Conservation (phyloP, 2,113 vertebrate species). For the Mesitornis unicolor region DNA sequence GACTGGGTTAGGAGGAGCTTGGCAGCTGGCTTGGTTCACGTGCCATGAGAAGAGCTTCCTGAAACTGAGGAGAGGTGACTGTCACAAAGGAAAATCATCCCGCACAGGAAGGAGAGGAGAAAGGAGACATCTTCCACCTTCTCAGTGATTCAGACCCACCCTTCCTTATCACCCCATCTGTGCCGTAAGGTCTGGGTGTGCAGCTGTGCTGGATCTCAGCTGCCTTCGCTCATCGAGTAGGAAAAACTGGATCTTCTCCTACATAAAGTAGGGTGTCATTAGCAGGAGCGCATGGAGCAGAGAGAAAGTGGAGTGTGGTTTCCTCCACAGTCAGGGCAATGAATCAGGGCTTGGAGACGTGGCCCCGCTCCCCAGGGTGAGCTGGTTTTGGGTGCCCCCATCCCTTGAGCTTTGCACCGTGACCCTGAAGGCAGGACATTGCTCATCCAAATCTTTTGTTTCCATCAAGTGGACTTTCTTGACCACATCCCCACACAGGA, state of each 20-base stretch:
- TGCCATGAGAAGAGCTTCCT: background rate
- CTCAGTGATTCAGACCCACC: background rate
- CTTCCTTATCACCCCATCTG: background rate
- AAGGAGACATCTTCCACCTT: background rate
- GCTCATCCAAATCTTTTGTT: background rate
- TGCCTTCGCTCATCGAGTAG: fast-evolving
- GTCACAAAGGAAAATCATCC: background rate
- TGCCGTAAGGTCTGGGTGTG: fast-evolving
- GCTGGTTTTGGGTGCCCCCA: background rate
- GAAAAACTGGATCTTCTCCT: background rate
- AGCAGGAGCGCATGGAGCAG: background rate
- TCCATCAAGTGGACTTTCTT: background rate
- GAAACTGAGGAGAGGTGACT: background rate
- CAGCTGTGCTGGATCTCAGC: background rate
- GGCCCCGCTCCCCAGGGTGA: fast-evolving
- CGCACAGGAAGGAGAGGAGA: background rate
- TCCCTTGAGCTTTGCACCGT: fast-evolving
- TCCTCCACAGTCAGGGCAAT: fast-evolving
- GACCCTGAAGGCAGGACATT: fast-evolving
- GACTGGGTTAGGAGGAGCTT: background rate
- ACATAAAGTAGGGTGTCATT: background rate
- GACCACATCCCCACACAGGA: fast-evolving
- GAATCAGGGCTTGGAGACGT: background rate
- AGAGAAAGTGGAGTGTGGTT: background rate
- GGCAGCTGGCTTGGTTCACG: background rate